Conservation (phyloP, 2,888 invertebrate species). For the Trissolcus brochymenae region DNA sequence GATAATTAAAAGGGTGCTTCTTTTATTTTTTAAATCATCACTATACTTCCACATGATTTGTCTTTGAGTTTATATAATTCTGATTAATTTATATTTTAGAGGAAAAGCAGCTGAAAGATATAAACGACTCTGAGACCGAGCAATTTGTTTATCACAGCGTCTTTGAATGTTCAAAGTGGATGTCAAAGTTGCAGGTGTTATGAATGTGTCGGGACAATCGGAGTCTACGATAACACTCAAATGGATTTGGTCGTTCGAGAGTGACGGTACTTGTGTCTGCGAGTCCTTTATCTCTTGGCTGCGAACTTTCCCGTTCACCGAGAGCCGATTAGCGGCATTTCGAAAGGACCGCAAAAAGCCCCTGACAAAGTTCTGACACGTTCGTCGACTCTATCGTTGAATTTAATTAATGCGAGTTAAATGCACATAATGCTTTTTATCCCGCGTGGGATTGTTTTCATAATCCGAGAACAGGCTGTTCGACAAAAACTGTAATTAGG, state of each 20-base stretch:
- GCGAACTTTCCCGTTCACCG: slow-evolving; percentile 33
- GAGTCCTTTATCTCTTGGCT: slow-evolving; percentile 24
- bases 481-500: slow-evolving; percentile 26
- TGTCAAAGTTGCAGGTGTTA: slow-evolving; percentile 19
- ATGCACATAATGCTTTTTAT: slow-evolving; percentile 11
- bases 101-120: too few relatives aligned
- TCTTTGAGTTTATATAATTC: too few relatives aligned
- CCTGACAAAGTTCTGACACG: slow-evolving; percentile 25
- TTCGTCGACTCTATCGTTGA: slow-evolving; percentile 22
- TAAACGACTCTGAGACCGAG: too few relatives aligned
- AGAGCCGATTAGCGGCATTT: slow-evolving; percentile 45
- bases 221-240: slow-evolving; percentile 28
- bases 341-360: slow-evolving; percentile 36
- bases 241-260: slow-evolving; percentile 33
- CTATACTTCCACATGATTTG: too few relatives aligned
- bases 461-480: slow-evolving; percentile 8
- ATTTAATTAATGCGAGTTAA: slow-evolving; percentile 36
- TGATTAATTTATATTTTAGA: too few relatives aligned
- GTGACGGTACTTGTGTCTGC: slow-evolving; percentile 18
- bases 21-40: too few relatives aligned
- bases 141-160: too few relatives aligned
- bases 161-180: background rate
- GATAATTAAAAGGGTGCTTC: too few relatives aligned
- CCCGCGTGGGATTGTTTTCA: slow-evolving; percentile 11
- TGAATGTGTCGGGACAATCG: slow-evolving; percentile 30